Conservation (phyloP, 2,113 vertebrate genomes). For the Aspiorhynchus laticeps region DNA sequence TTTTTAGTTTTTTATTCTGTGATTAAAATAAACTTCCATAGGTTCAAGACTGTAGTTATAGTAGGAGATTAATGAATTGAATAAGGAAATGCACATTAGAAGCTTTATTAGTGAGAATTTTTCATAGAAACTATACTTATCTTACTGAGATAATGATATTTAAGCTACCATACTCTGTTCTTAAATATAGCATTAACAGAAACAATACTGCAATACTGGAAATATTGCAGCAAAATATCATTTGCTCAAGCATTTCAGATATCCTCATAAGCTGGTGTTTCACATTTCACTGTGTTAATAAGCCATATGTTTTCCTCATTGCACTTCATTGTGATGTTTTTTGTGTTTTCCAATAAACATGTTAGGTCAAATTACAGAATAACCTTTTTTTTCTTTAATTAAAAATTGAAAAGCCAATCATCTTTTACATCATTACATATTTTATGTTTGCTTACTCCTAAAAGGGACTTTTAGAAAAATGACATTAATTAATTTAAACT, state of each 20-base stretch:
- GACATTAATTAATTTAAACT: not conserved
- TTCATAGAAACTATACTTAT: not conserved
- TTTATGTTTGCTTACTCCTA: not conserved
- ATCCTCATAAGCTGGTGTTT: not conserved
- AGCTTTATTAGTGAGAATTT: not conserved
- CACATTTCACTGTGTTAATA: not conserved
- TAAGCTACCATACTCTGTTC: not conserved
- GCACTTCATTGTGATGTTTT: not conserved
- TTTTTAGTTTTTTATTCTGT: too few species aligned
- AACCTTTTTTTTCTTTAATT: not conserved
- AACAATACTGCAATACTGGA: not conserved
- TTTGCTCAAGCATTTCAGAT: not conserved
- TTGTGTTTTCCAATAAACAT: not conserved
- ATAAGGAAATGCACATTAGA: not conserved
- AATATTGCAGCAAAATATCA: not conserved
- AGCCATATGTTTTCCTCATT: not conserved
- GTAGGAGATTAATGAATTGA: not conserved
- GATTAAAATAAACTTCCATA: too few species aligned
- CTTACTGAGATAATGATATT: not conserved
- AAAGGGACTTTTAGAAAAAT: not conserved
- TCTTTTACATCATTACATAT: not conserved
- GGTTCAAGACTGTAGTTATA: not conserved
- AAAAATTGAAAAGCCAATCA: not conserved
- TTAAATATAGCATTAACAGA: not conserved
- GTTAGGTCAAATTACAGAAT: not conserved